Evolutionary conservation across 1,140 invertebrate genomes (phyloP), one percentile per base, ranked within the genome.

Genomic region (Euschistus heros): DNA sequence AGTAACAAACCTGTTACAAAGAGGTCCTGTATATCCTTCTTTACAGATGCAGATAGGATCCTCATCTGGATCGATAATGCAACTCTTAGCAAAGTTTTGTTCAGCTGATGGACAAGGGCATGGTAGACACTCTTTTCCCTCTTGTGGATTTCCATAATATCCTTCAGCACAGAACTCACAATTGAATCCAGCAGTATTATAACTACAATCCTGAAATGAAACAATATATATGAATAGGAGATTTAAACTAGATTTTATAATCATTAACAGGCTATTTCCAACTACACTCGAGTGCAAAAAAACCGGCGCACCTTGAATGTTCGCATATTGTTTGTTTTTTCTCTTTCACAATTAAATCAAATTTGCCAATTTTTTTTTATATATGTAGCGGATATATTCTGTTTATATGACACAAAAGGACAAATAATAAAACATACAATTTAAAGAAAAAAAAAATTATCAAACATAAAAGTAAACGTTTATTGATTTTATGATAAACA

Each of bases 31-130:
- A 70, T 87, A 87, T 0, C 85, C 85, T 67, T 79, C 76, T 76
- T 85, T 85, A 70, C 88, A 91, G 15, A 81, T 77, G 70, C 88
- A 91, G 52, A 79, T 77, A 10, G 86, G 66, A 50, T 66, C 67
- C 30, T 55, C 79, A 13, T 80, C 71, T 13, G 73, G 72, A 22
- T 75, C 72, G 0, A 86, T 73, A 44, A 79, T 75, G 71, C 91
- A 94, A 10, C 82, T 81, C 62, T 79, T 77, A 0, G 91, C 90
- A 72, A 86, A 87, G 73, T 90, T 89, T 27, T 83, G 82, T 44
- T 82, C 79, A 0, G 78, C 75, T 14, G 83, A 80, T 0, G 90
- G 91, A 70, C 96, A 98, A 0, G 88, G 91, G 76, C 96, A 99
- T 0, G 86, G 76, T 67, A 79, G 77, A 75, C 96, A 98, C 52